A percentile compares a stretch with the other conserved stretches of the same genome.
Evolutionary conservation across 2,888 invertebrate genomes (phyloP).

Genomic region (Brachyptera risi): DNA sequence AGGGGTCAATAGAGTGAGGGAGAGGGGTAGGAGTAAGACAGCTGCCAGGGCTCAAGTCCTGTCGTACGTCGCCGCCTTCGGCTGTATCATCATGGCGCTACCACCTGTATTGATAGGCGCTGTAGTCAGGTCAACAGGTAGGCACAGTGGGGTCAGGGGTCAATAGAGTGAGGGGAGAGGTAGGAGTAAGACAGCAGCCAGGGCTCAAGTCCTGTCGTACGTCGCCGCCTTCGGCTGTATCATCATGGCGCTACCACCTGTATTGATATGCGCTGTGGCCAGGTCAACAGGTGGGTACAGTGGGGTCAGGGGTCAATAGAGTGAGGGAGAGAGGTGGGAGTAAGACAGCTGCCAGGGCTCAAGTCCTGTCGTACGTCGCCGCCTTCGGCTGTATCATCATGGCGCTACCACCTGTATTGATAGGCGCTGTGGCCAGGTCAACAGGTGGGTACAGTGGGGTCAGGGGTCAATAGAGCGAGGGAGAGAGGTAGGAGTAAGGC

Average conservation of each 20-base stretch:
- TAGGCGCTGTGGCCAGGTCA: conserved; percentile 94
- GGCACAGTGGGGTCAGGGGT: too few relatives aligned
- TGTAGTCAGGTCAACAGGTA: conserved; percentile 92
- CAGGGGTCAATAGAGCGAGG: too few relatives aligned
- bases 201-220: conserved; percentile 92
- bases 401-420: conserved; percentile 95
- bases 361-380: conserved; percentile 92
- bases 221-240: conserved; percentile 95
- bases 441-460: conserved; percentile 73
- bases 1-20: too few relatives aligned
- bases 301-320: too few relatives aligned
- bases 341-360: conserved; percentile 89
- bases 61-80: conserved; percentile 93
- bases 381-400: conserved; percentile 93
- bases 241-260: conserved; percentile 95
- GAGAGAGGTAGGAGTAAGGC: too few relatives aligned
- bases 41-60: conserved; percentile 89
- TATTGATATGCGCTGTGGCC: conserved; percentile 95
- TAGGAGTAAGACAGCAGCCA: conserved; percentile 90
- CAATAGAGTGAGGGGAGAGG: too few relatives aligned
- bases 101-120: conserved; percentile 96
- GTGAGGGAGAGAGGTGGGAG: too few relatives aligned
- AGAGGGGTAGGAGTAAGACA: too few relatives aligned
- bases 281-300: conserved; percentile 77
- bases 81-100: conserved; percentile 95